Percentiles rank a stretch among this genome's conserved stretches.
phyloP scores from a whole-genome alignment of 2,888 invertebrate species.

The Nymphalis urticae region DNA sequence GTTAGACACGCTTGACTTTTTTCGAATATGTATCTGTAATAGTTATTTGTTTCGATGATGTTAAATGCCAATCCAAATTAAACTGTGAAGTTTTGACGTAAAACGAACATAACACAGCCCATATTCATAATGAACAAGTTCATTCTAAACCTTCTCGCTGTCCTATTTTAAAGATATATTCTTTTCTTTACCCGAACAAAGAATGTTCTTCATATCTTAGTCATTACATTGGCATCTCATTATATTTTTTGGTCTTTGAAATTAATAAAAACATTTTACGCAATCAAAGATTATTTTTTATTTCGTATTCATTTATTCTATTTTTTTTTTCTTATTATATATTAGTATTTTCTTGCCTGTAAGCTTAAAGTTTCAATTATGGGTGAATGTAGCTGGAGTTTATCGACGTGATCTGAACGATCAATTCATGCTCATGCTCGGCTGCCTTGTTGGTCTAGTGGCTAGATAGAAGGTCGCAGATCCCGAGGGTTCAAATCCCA shows the following conservation, averaged over 20 bases:
- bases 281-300: no score
- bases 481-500: no score
- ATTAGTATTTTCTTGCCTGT: background rate
- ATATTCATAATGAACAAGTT: background rate
- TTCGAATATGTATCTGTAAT: conserved; percentile 1
- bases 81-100: conserved; percentile 25
- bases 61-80: conserved; percentile 20
- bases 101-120: background rate
- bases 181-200: conserved; percentile 16
- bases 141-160: conserved; percentile 14
- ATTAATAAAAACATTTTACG: background rate
- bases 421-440: no score
- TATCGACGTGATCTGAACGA: no score
- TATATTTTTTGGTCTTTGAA: background rate
- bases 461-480: no score
- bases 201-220: conserved; percentile 6
- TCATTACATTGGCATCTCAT: conserved; percentile 18
- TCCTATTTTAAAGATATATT: conserved; percentile 6
- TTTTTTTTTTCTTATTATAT: background rate
- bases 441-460: no score
- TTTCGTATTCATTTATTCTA: background rate
- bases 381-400: no score
- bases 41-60: background rate
- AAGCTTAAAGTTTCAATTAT: no score
- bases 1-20: background rate